Percentiles rank a stretch among this genome's conserved stretches.
Evolutionary conservation across 2,888 invertebrate genomes (phyloP).

Genomic region (Limnephilus lunatus): DNA sequence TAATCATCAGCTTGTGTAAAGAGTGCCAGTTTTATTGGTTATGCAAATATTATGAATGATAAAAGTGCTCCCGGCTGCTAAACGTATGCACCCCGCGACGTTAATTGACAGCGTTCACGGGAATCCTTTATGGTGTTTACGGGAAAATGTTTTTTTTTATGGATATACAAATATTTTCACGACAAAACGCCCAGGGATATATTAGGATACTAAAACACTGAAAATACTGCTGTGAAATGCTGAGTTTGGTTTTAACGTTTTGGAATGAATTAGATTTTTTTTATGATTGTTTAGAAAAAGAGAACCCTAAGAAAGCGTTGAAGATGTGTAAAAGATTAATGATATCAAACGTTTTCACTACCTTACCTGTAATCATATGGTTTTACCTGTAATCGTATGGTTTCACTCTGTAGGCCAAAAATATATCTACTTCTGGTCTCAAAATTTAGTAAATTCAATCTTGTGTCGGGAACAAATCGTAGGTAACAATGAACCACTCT

Average conservation of each 20-base stretch:
- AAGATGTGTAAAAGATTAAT: too few species aligned
- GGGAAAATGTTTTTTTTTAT: conserved; percentile 51
- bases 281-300: background rate
- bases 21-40: conserved; percentile 69
- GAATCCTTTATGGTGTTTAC: conserved; percentile 58
- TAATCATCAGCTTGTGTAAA: conserved; percentile 67
- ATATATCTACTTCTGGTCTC: too few species aligned
- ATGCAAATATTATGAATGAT: conserved; percentile 79
- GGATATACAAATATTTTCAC: conserved; percentile 15
- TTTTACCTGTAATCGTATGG: too few species aligned
- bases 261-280: background rate
- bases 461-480: too few species aligned
- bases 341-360: too few species aligned
- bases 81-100: conserved; percentile 64
- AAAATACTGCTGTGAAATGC: background rate
- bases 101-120: conserved; percentile 64
- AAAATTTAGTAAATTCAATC: too few species aligned
- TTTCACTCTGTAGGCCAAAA: too few species aligned
- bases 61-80: conserved; percentile 69
- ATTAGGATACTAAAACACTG: background rate
- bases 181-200: background rate
- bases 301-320: background rate
- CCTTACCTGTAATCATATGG: too few species aligned
- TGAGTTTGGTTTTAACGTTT: background rate
- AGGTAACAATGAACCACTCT: too few species aligned